Evolutionary conservation across 2,888 invertebrate genomes (phyloP).

Genomic region (Heterodera filipjevi): DNA sequence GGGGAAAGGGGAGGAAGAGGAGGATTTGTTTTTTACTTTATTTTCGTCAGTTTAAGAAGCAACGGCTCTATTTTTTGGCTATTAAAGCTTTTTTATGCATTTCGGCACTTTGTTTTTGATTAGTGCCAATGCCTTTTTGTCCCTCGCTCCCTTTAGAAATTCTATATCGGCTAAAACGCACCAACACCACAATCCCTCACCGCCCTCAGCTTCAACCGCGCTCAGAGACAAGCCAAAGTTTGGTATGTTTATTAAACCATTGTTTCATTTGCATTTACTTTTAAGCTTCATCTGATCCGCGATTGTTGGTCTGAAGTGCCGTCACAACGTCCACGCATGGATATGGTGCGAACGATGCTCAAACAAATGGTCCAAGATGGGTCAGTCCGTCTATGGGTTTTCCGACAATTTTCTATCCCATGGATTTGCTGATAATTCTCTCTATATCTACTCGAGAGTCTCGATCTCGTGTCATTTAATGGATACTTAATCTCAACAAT

Average conservation of each 20-base stretch:
- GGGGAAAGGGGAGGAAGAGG: no score
- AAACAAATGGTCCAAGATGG: constrained; percentile 49
- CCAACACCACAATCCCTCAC: constrained; percentile 47
- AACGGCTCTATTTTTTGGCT: no score
- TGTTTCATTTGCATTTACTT: background rate
- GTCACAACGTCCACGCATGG: constrained; percentile 49
- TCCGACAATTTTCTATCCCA: no score
- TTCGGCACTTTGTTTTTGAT: background rate
- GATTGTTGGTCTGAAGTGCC: constrained; percentile 59
- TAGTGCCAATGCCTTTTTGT: background rate
- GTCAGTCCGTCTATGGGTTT: background rate
- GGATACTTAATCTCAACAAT: background rate
- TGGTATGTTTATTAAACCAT: background rate
- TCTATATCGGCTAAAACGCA: constrained; percentile 58
- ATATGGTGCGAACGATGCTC: constrained; percentile 40
- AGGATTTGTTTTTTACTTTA: no score
- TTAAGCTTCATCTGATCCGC: constrained; percentile 44
- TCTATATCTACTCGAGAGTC: background rate
- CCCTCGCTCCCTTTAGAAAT: no score
- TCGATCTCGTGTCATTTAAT: background rate
- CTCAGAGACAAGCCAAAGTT: constrained; percentile 26
- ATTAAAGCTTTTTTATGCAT: no score
- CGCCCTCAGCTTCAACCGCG: constrained; percentile 48
- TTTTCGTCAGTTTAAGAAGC: no score
- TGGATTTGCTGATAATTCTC: no score